Percentiles rank a stretch among this genome's conserved stretches.
These are phyloP conservation scores for Silurus aristotelis DNA, from an alignment of 2,797 vertebrate species.

Conservation along the genomic window DNA sequence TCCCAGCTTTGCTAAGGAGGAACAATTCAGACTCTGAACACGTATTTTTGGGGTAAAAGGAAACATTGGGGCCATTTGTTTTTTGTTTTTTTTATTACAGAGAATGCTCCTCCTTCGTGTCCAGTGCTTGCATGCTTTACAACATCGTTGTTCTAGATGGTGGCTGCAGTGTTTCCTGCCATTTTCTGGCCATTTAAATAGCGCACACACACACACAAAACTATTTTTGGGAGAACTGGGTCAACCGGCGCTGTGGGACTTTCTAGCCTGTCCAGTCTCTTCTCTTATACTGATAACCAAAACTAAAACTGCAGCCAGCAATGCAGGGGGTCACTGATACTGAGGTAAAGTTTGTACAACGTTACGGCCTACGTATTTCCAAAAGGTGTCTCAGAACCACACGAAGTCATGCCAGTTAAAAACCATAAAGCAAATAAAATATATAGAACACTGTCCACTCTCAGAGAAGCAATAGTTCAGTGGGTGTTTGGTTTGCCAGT, in stretches of 20 bases:
- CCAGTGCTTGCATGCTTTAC: not conserved
- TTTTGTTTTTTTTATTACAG: not conserved
- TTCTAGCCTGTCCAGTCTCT: not conserved
- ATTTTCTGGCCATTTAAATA: not conserved
- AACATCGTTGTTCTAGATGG: not conserved
- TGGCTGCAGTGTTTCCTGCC: not conserved
- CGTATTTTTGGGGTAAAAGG: not conserved
- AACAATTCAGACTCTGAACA: not conserved
- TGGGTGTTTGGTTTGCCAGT: not conserved
- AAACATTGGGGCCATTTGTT: not conserved
- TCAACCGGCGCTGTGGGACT: conserved; percentile 26
- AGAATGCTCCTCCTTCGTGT: too few species aligned
- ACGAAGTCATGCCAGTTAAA: not conserved
- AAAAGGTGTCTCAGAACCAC: not conserved
- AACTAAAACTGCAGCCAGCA: not conserved
- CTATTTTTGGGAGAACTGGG: conserved; percentile 35
- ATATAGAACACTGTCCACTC: not conserved
- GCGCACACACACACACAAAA: conserved; percentile 29
- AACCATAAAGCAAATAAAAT: not conserved
- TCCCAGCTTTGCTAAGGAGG: not conserved
- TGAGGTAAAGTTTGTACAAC: not conserved
- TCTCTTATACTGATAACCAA: conserved; percentile 20
- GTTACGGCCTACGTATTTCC: too few species aligned
- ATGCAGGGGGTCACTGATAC: not conserved
- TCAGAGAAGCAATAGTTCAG: not conserved